These are phyloP conservation scores for Drosophila navojoa DNA, from an alignment of 1,140 invertebrate species.

Conservation along the genomic window DNA sequence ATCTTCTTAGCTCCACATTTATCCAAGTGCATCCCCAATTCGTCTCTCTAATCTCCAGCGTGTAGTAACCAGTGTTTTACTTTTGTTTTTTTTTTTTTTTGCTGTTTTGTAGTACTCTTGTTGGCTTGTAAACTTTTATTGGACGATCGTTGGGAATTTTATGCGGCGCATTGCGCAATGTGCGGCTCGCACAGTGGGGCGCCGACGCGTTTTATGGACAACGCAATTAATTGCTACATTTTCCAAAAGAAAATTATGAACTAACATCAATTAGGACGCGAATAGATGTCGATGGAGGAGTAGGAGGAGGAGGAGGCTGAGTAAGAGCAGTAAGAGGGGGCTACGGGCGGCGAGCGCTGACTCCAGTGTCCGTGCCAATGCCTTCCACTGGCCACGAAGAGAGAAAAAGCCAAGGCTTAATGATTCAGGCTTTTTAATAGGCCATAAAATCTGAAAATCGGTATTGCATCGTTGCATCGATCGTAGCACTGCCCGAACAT, in stretches of 20 bases:
- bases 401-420: conserved; percentile 58
- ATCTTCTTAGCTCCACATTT: too few species aligned
- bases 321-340: conserved; percentile 7
- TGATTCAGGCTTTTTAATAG: conserved; percentile 81
- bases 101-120: conserved; percentile 38
- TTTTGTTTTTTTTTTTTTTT: conserved; percentile 3
- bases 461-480: conserved; percentile 59
- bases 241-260: conserved; percentile 82
- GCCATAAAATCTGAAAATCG: conserved; percentile 79
- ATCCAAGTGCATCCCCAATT: conserved; percentile 5
- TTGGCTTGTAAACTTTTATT: conserved; percentile 80
- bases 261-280: conserved; percentile 80
- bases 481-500: conserved; percentile 64
- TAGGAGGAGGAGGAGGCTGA: too few species aligned
- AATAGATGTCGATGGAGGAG: conserved; percentile 25
- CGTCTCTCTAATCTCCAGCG: conserved; percentile 10
- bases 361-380: conserved; percentile 1
- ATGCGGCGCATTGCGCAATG: conserved; percentile 73
- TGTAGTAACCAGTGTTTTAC: conserved; percentile 15
- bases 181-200: conserved; percentile 75
- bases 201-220: conserved; percentile 79
- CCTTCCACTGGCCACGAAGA: conserved; percentile 45
- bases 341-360: not conserved
- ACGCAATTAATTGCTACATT: conserved; percentile 82
- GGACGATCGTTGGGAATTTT: conserved; percentile 49